phyloP scores from a whole-genome alignment of 2,888 invertebrate genomes.

The Ferdinandea cuprea region DNA sequence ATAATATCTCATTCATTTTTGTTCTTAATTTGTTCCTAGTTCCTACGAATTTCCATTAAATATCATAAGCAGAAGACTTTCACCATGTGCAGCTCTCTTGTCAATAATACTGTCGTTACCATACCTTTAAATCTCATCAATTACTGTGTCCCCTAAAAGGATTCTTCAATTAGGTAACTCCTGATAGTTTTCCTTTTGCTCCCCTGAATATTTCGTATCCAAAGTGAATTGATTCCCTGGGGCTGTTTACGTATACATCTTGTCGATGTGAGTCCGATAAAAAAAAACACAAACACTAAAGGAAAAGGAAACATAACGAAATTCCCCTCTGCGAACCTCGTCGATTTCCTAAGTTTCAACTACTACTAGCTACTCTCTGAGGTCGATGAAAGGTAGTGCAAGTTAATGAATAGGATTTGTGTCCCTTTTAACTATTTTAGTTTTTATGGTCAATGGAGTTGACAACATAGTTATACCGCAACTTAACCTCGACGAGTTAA shows the following conservation, averaged over 20 bases:
- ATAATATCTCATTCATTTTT: too few relatives aligned
- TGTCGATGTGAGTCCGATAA: background rate
- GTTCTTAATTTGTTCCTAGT: too few relatives aligned
- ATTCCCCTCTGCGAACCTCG: background rate
- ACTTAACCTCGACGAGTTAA: constrained; percentile 41
- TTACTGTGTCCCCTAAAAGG: background rate
- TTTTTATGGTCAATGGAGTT: constrained; percentile 71
- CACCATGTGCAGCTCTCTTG: background rate
- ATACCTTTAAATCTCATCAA: background rate
- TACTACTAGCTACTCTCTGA: constrained; percentile 12
- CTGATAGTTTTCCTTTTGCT: background rate
- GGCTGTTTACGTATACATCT: background rate
- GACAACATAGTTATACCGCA: constrained; percentile 61
- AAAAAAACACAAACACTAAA: background rate
- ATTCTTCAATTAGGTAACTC: constrained; percentile 28
- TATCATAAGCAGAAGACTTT: too few relatives aligned
- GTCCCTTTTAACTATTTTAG: constrained; percentile 69
- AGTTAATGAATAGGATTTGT: constrained; percentile 64
- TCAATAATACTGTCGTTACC: constrained; percentile 9
- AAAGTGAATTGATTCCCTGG: constrained; percentile 2
- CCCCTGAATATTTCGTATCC: constrained; percentile 1
- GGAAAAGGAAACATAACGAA: background rate
- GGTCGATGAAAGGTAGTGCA: constrained; percentile 40
- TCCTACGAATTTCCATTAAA: too few relatives aligned
- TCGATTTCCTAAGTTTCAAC: background rate